phyloP scores from a whole-genome alignment of 2,113 vertebrate species.

The Setophaga coronata region DNA sequence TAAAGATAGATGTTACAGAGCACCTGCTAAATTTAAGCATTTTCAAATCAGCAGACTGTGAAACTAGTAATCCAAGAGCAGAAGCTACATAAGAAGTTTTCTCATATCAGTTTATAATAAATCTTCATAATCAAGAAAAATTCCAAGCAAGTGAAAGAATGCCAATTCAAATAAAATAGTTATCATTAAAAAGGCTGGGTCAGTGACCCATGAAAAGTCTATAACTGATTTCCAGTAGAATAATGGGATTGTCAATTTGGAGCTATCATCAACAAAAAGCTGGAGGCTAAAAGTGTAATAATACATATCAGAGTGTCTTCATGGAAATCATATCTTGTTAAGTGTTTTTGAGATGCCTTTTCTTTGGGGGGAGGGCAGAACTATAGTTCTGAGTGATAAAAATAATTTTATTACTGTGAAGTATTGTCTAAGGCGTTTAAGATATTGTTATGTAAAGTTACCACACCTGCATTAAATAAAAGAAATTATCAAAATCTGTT shows the following conservation, averaged over 20 bases:
- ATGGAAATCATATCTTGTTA: background rate
- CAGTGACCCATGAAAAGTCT: background rate
- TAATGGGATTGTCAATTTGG: background rate
- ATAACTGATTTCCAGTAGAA: background rate
- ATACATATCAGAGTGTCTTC: background rate
- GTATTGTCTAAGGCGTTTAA: background rate
- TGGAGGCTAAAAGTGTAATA: background rate
- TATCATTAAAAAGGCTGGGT: background rate
- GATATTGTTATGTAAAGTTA: background rate
- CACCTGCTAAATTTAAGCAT: constrained; percentile 1
- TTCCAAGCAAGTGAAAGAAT: background rate
- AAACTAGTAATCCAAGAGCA: background rate
- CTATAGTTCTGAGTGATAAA: background rate
- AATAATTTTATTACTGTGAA: background rate
- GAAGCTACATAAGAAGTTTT: background rate
- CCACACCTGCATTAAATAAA: background rate
- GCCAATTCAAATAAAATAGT: background rate
- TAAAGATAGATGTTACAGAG: background rate
- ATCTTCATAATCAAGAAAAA: background rate
- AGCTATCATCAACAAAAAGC: background rate
- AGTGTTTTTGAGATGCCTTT: background rate
- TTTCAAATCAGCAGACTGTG: background rate
- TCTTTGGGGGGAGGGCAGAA: background rate
- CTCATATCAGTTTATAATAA: background rate
- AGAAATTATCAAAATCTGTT: background rate